Base-by-base conservation (phyloP, 2,888 invertebrate genomes). In the Drosophila nigricruria region DNA sequence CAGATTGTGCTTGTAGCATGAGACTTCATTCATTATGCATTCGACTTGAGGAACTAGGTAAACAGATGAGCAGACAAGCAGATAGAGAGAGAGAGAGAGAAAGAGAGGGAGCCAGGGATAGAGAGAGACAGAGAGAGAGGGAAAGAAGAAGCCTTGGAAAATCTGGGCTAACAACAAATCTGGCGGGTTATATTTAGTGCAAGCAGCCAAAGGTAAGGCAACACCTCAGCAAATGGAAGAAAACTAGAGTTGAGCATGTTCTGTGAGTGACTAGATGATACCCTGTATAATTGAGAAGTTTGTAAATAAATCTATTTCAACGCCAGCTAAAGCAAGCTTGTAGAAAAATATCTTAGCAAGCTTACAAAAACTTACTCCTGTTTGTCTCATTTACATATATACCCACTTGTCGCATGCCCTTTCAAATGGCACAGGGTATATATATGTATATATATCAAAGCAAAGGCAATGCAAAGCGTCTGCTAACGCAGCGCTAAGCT, bases 1-100 rank as follows among this genome's bases (percentile, higher is more conserved):
- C 36, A 53, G 68, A 16, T 65, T 56, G 59, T 25, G 60, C 14
- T 18, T 23, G 20, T 12, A 27, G 36, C 36, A 16, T 52, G 43
- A 52, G 38, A 34, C 59, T 56, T 71, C 40, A 65, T 76, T 76
- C 72, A 76, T 76, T 76, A 71, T 73, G 67, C 61, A 69, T 62
- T 52, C 70, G 45, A 12, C 50, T 12, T 16, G 53, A 38, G 10
- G 14, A 18, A 23, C 12, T 27, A 49, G 34, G 6, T 18, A 38
- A 53, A 53, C 49, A 14, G 50, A 52, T 23, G 20, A 38, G 2
- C 16, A 20, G 12, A 4, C 16, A 18, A n/a, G 5, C 12, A 18
- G 1, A 38, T 14, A 23, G 42, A 23, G 12, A 6, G 45, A 27
- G 10, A n/a, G 16, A 8, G 5, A 8, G 25, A 16, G 9, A 47